Evolutionary conservation across 2,113 vertebrate species (phyloP), one percentile per base, ranked within the genome.

Genomic region (Anoura caudifer): DNA sequence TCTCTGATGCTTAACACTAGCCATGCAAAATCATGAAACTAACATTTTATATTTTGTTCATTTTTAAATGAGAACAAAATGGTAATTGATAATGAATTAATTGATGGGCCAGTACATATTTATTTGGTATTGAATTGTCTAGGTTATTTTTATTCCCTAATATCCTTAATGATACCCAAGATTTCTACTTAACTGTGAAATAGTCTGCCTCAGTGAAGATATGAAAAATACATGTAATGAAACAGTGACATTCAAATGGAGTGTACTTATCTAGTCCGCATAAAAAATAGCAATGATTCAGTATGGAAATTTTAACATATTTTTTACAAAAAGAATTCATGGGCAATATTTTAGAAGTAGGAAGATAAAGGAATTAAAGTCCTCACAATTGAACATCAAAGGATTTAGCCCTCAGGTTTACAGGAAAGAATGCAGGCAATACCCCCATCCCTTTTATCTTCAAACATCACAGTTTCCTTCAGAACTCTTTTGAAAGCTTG

Each of bases 361-460:
- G 92, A 96, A 97, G 80, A 95, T 89, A 95, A 97, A 98, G 76
- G 59, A 79, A 97, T 96, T 96, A 96, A 96, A 93, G 5, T 73
- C 17, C 41, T 92, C 87, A 97, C 72, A 91, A 97, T 97, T 97
- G 65, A 98, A 95, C 97, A 98, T 97, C 97, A 98, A 97, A 98
- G 45, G 82, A 90, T 97, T 95, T 96, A 87, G 41, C 87, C 72
- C 73, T 90, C 98, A 98, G 96, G 85, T 98, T 94, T 97, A 89
- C 80, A 96, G 93, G 95, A 94, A 94, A 83, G 70, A 97, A 98
- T 72, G 77, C 56, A 97, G 92, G 95, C 76, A 97, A 92, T 86
- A 67, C 73, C 90, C 83, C 97, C 90, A 89, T 89, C 1, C 9
- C 79, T 98, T 98, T 97, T 96, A 97, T 98, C 97, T 98, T 98